phyloP scores from a whole-genome alignment of 2,113 vertebrate genomes.

The Oreochromis tanganicae region DNA sequence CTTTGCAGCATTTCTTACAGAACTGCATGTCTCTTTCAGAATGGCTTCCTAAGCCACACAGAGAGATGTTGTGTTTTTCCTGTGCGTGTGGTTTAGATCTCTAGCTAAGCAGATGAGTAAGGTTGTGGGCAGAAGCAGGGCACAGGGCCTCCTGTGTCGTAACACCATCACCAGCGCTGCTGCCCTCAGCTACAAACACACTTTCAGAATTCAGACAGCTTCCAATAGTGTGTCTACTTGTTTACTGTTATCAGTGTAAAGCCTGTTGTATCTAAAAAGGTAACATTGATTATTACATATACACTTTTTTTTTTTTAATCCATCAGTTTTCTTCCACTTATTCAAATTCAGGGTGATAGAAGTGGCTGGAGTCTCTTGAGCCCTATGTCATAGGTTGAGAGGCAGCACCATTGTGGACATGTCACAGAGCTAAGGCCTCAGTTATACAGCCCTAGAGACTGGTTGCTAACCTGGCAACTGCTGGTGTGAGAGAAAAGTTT shows the following conservation, averaged over 20 bases:
- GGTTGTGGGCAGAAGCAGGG: slow-evolving; percentile 15
- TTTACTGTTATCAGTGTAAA: background rate
- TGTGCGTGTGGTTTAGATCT: background rate
- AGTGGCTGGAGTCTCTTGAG: background rate
- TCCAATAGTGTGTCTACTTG: background rate
- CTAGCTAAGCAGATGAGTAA: background rate
- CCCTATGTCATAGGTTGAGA: rapidly evolving
- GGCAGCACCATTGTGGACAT: background rate
- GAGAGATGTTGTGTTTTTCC: background rate
- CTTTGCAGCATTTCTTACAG: background rate
- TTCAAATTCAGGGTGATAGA: background rate
- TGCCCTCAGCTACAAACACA: background rate
- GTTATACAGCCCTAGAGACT: background rate
- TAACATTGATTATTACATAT: background rate
- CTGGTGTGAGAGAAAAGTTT: background rate
- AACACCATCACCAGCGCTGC: background rate
- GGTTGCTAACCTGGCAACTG: background rate
- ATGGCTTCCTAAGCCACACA: background rate
- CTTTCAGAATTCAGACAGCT: background rate
- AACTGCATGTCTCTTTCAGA: background rate
- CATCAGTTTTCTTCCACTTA: background rate
- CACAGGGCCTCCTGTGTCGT: background rate
- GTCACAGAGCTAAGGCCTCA: background rate
- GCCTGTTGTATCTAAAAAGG: background rate
- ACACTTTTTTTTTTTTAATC: rapidly evolving